Evolutionary conservation across 2,888 invertebrate species (phyloP), one percentile per base, ranked within the genome.

Genomic region (Smittia sp.): DNA sequence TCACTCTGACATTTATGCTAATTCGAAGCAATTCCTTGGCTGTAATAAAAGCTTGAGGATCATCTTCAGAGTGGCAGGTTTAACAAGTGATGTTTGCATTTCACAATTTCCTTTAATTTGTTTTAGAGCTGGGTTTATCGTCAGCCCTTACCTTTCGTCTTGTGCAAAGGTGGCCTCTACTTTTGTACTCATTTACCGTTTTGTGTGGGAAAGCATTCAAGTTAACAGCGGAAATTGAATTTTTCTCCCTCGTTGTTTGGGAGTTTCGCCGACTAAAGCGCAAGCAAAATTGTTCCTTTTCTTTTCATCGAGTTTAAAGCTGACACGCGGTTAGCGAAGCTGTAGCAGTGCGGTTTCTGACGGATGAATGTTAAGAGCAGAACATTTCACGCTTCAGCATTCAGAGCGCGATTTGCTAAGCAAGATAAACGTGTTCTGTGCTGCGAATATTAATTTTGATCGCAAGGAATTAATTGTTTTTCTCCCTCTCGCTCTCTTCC

Each of bases 401-500:
- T 46, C 52, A 9, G 11, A 46, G 18, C 52, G n/a, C 18, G 15
- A 46, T 46, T 46, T 46, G n/a, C 52, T 46, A 15, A 13, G 52
- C 52, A 46, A 46, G 18, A 46, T 13, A 46, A 15, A 46, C n/a
- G 18, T 46, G n/a, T 4, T 46, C n/a, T 46, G 52, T 46, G 52
- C 52, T 11, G 4, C 4, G 52, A 13, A 46, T 46, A 46, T 46
- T 46, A 46, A 46, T 46, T 46, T 46, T 46, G 3, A 32, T 3
- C 32, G 32, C 3, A 9, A 6, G 32, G 32, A 32, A 32, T 32
- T 32, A 32, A 32, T 32, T 32, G 32, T 32, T 32, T 32, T 32
- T 9, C 32, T 32, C 32, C 9, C n/a, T 46, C n/a, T 18, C 52
- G 2, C 18, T 46, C 2, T n/a, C n/a, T 86, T 86, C 22, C 86